Evolutionary conservation across 2,888 invertebrate genomes (phyloP).

Genomic region (Pterostichus madidus): DNA sequence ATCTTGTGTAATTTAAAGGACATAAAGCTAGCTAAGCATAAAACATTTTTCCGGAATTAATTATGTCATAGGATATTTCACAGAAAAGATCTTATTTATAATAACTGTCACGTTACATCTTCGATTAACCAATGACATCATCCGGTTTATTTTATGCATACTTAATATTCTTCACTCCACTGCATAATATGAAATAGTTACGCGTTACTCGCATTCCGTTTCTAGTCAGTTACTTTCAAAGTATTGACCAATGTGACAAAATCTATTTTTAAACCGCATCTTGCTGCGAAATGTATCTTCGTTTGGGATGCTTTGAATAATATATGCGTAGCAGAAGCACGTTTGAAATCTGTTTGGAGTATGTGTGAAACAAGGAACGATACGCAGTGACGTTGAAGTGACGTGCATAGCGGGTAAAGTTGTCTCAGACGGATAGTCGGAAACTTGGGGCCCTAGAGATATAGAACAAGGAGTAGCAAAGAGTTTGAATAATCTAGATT

Average conservation of each 20-base stretch:
- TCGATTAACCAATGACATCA: slow-evolving; percentile 12
- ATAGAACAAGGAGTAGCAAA: too few species aligned
- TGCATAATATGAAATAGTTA: slow-evolving; percentile 19
- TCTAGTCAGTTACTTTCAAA: background rate
- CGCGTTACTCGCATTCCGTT: background rate
- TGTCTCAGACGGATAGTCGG: background rate
- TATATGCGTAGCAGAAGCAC: background rate
- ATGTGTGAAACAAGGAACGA: slow-evolving; percentile 11
- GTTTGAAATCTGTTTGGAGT: slow-evolving; percentile 39
- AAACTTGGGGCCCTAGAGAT: background rate
- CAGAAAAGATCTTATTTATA: slow-evolving; percentile 9
- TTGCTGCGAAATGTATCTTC: slow-evolving; percentile 41
- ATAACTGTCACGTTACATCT: slow-evolving; percentile 18
- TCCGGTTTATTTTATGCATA: background rate
- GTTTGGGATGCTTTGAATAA: slow-evolving; percentile 30
- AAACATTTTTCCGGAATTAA: background rate
- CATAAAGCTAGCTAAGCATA: too few species aligned
- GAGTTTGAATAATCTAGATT: too few species aligned
- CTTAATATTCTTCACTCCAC: background rate
- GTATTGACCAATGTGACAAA: slow-evolving; percentile 42
- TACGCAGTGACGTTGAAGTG: slow-evolving; percentile 2
- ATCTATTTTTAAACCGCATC: slow-evolving; percentile 27
- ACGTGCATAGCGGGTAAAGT: background rate
- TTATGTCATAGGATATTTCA: slow-evolving; percentile 4
- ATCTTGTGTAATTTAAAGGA: too few species aligned